Percentiles rank a stretch among this genome's conserved stretches.
These are phyloP conservation scores for Aplodontia rufa DNA, from an alignment of 2,113 vertebrate species.

Conservation along the genomic window DNA sequence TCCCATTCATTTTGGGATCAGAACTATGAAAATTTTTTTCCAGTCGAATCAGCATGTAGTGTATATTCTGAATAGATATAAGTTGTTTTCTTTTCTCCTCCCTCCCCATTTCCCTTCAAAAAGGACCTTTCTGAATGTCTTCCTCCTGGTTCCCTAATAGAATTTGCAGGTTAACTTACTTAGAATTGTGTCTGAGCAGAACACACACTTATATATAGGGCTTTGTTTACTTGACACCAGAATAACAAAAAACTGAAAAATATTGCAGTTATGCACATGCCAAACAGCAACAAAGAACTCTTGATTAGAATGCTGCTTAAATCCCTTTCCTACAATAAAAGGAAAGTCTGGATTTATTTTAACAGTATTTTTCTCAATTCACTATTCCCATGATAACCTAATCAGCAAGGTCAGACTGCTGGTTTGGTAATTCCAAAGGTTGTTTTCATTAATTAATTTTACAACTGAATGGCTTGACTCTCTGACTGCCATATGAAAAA, in stretches of 20 bases:
- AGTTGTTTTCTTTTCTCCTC: neutral
- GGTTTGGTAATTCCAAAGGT: constrained; percentile 66
- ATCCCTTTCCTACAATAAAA: constrained; percentile 45
- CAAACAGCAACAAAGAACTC: constrained; percentile 30
- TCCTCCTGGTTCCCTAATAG: neutral
- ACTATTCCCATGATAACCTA: constrained; percentile 61
- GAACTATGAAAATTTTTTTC: neutral
- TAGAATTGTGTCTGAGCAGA: neutral
- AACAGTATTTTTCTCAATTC: constrained; percentile 52
- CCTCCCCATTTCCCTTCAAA: neutral
- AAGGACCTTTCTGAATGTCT: neutral
- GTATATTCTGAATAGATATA: neutral
- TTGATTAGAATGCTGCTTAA: constrained; percentile 46
- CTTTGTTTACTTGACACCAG: neutral
- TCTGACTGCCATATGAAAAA: constrained; percentile 52
- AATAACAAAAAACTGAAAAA: constrained; percentile 24
- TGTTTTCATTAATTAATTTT: constrained; percentile 74
- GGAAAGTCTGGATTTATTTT: constrained; percentile 61
- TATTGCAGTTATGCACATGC: neutral
- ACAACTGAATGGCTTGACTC: constrained; percentile 46
- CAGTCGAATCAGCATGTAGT: neutral
- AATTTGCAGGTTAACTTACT: constrained; percentile 34
- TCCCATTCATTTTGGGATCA: neutral
- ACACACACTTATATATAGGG: neutral
- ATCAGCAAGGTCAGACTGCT: constrained; percentile 65